Conservation (phyloP, 1,140 invertebrate genomes). For the Aporrectodea caliginosa region DNA sequence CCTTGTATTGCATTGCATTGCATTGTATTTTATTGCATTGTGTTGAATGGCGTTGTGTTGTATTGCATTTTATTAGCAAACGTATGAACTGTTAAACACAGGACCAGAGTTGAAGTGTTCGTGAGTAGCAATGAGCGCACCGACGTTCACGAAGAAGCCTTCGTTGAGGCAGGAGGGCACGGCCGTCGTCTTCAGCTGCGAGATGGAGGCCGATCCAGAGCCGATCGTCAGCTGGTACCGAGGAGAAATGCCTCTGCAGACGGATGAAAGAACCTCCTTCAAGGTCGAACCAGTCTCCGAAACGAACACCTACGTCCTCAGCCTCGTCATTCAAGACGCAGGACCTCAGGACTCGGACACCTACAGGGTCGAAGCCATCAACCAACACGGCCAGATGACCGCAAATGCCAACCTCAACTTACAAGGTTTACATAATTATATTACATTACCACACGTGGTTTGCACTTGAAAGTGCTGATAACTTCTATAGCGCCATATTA, state of each 20-base stretch:
- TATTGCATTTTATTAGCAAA: too few relatives aligned
- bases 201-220: constrained; percentile 50
- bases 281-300: neutral
- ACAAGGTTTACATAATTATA: too few relatives aligned
- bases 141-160: constrained; percentile 91
- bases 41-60: too few relatives aligned
- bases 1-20: too few relatives aligned
- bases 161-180: constrained; percentile 80
- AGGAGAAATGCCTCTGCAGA: constrained; percentile 41
- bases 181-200: constrained; percentile 49
- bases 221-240: constrained; percentile 51
- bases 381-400: constrained; percentile 94
- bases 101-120: too few relatives aligned
- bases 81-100: too few relatives aligned
- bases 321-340: constrained; percentile 74
- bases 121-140: too few relatives aligned
- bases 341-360: constrained; percentile 92
- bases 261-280: neutral
- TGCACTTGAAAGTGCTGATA: too few relatives aligned
- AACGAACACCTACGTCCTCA: constrained; percentile 18
- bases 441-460: too few relatives aligned
- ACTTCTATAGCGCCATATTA: too few relatives aligned
- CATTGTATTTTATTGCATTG: too few relatives aligned
- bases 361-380: constrained; percentile 96
- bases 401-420: constrained; percentile 98